Percentiles rank a stretch among this genome's conserved stretches.
These are phyloP conservation scores for Crocidura indochinensis DNA, from an alignment of 2,797 vertebrate genomes.

Conservation along the genomic window DNA sequence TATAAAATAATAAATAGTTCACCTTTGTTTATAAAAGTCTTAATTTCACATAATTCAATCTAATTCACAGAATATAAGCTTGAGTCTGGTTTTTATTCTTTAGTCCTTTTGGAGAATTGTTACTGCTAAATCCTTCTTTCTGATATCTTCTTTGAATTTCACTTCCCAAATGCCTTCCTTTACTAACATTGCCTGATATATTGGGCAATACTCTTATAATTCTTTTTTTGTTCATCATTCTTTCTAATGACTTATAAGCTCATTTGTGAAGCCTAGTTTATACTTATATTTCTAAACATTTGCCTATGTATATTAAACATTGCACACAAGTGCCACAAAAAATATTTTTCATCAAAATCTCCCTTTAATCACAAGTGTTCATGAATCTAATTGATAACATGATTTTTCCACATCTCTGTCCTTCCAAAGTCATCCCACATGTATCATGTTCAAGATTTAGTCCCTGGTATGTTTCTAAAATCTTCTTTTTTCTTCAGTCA, in stretches of 20 bases:
- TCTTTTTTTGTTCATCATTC: slow-evolving; percentile 5
- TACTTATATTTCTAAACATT: slow-evolving; percentile 57
- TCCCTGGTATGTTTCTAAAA: slow-evolving; percentile 6
- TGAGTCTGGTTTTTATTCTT: background rate
- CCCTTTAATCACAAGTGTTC: slow-evolving; percentile 22
- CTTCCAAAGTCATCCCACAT: background rate
- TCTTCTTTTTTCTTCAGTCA: background rate
- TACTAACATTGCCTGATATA: background rate
- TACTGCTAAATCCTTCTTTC: background rate
- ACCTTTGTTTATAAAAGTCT: slow-evolving; percentile 16
- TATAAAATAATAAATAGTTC: slow-evolving; percentile 51
- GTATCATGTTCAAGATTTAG: slow-evolving; percentile 37
- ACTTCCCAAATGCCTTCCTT: background rate
- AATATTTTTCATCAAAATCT: slow-evolving; percentile 15
- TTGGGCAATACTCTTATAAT: background rate
- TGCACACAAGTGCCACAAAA: slow-evolving; percentile 32
- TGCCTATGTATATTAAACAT: slow-evolving; percentile 42
- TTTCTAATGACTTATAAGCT: background rate
- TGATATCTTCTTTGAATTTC: background rate
- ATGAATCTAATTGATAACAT: slow-evolving; percentile 35
- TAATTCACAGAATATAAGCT: slow-evolving; percentile 28
- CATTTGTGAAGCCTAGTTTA: background rate
- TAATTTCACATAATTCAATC: slow-evolving; percentile 27
- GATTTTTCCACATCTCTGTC: slow-evolving; percentile 6
- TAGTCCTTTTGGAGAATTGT: slow-evolving; percentile 34